Evolutionary conservation across 2,113 vertebrate genomes (phyloP), one percentile per base, ranked within the genome.

Genomic region (Mobula hypostoma): DNA sequence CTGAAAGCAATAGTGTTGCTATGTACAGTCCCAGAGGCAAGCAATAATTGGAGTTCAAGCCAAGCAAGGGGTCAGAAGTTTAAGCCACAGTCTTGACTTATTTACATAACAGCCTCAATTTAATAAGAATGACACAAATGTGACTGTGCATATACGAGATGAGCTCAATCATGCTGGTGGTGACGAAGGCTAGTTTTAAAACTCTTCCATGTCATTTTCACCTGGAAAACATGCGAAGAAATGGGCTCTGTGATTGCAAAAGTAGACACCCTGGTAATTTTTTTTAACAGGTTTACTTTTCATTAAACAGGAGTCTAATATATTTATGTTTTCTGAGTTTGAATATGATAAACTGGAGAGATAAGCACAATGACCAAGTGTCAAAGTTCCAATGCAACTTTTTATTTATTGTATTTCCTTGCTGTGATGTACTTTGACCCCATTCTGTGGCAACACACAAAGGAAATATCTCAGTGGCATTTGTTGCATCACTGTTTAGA

Each of bases 31-130:
- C 48, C 48, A 56, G 61, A 90, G 61, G 61, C 61, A 90, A 93
- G 91, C 40, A 76, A 93, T 87, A 40, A 74, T 74, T 74, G 68
- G 32, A 74, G 72, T 93, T 70, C 40, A 40, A 91, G 91, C 19
- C 36, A 48, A 92, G 70, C 91, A 72, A 27, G 12, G 70, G 36
- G 91, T 93, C 91, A 93, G 36, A 93, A 93, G 36, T 72, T 93
- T 56, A 93, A 93, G 36, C 70, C 91, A 40, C 40, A 68, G 61
- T 93, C 29, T 27, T 74, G 27, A 56, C 70, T 93, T 40, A 93
- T 74, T 72, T 48, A 74, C 91, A 72, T 74, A 93, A 93, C 56
- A 56, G 85, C 7, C 14, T 90, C 61, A 32, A 36, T 32, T 90
- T 32, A 68, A 29, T 63, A 32, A 90, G 85, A 90, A 68, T 68